These are phyloP conservation scores for Lasioglossum zephyrum DNA, from an alignment of 2,888 invertebrate genomes.

Conservation along the genomic window DNA sequence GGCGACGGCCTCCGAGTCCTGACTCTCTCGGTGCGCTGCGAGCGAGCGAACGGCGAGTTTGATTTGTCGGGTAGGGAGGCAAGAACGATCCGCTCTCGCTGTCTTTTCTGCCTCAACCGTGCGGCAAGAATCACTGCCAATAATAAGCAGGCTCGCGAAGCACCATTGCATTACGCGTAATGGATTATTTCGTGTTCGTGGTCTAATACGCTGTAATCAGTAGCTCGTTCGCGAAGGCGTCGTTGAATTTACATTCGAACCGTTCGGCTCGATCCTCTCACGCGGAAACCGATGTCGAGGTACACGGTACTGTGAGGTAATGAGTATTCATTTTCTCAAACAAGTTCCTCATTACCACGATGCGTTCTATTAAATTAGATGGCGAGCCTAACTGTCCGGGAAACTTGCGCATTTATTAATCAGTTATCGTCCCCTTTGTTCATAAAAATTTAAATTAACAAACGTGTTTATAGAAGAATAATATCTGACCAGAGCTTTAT, in stretches of 20 bases:
- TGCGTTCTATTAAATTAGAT: background rate
- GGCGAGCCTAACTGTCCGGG: background rate
- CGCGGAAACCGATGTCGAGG: background rate
- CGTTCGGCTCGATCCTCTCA: background rate
- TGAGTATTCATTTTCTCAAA: background rate
- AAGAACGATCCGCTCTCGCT: background rate
- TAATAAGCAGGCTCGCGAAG: slow-evolving; percentile 27
- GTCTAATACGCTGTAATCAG: slow-evolving; percentile 18
- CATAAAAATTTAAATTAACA: too few relatives aligned
- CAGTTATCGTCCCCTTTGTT: too few relatives aligned
- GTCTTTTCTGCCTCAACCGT: slow-evolving; percentile 15
- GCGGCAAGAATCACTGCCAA: slow-evolving; percentile 16
- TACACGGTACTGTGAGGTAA: too few relatives aligned
- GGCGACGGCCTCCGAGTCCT: slow-evolving; percentile 25
- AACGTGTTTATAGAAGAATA: too few relatives aligned
- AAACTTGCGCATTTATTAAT: background rate
- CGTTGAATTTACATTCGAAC: background rate
- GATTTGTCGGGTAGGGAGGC: slow-evolving; percentile 25
- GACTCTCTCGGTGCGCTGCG: background rate
- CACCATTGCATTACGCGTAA: slow-evolving; percentile 15
- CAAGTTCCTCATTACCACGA: background rate
- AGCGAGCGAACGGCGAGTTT: slow-evolving; percentile 9
- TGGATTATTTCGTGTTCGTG: slow-evolving; percentile 18
- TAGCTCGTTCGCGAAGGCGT: background rate
- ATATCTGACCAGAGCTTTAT: too few relatives aligned